Base-by-base conservation (phyloP, 2,888 invertebrate species). In the Anticlea derivata region DNA sequence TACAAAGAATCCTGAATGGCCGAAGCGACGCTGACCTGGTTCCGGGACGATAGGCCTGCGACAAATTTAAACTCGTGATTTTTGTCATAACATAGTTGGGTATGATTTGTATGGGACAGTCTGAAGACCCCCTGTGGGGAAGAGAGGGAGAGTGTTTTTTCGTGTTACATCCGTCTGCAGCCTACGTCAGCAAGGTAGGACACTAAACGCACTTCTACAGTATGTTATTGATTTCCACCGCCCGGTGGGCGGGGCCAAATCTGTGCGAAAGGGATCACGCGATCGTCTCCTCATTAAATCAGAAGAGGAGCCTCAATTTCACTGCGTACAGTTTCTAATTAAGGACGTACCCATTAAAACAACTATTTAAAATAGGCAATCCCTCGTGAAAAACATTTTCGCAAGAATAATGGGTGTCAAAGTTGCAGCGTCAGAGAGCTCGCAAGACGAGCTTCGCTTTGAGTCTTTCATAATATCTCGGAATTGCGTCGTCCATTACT, bases 201-300 rank as follows among this genome's bases (percentile, higher is more conserved):
- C 81, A 87, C 78, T 80, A 79, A 87, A 86, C 84, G 82, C 85
- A 87, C 83, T 88, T 88, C 88, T 89, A 88, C 75, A 83, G 82
- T 83, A 77, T 80, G 80, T 88, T 90, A 90, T 90, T 87, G 90
- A 90, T 90, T 90, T 90, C 86, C 80, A 83, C 78, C 87, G 86
- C 88, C 85, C 80, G 86, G 70, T 82, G 80, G 90, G 90, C 84
- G 90, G 81, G 63, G 86, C 78, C 73, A 82, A 85, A 83, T 79
- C 80, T 78, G 89, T 84, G 88, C 82, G 88, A 89, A 81, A 87
- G 87, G 82, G 89, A 90, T 86, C 86, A 84, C 84, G 75, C 86
- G 78, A 88, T 86, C 75, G 81, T 80, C 78, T 73, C 75, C 78
- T 84, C 83, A 86, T 88, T 85, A 87, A 87, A 87, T 80, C 80